Percentiles rank a stretch among this genome's conserved stretches.
phyloP scores from a whole-genome alignment of 2,113 vertebrate species.

The Gallinago paraguaiae region DNA sequence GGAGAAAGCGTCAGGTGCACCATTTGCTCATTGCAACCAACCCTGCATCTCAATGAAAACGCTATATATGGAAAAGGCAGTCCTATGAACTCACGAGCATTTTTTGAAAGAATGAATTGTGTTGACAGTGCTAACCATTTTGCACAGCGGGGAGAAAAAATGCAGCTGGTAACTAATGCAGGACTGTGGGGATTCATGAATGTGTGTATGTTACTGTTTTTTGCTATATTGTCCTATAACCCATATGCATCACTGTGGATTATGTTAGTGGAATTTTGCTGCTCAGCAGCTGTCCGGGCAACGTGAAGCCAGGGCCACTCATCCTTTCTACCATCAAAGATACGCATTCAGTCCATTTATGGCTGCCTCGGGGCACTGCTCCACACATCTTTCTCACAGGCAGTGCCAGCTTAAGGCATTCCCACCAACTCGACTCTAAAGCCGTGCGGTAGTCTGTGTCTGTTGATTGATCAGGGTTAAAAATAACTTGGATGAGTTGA shows the following conservation, averaged over 20 bases:
- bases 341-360: background rate
- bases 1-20: background rate
- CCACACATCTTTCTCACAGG: background rate
- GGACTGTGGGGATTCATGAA: background rate
- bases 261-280: conserved; percentile 22
- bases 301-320: background rate
- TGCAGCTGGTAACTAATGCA: conserved; percentile 35
- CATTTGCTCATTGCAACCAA: background rate
- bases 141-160: background rate
- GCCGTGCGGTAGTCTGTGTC: rapidly evolving
- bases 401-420: background rate
- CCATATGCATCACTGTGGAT: background rate
- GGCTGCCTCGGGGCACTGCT: background rate
- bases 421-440: background rate
- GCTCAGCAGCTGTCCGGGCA: background rate
- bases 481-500: background rate
- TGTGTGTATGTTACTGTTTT: conserved; percentile 1
- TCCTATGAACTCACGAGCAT: background rate
- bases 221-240: background rate
- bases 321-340: conserved; percentile 19
- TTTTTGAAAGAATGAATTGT: background rate
- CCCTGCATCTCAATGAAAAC: rapidly evolving
- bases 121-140: conserved; percentile 37
- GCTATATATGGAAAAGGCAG: background rate
- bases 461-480: background rate